Evolutionary conservation across 2,888 invertebrate genomes (phyloP), one percentile per base, ranked within the genome.

Genomic region (Pardosa pseudoannulata): DNA sequence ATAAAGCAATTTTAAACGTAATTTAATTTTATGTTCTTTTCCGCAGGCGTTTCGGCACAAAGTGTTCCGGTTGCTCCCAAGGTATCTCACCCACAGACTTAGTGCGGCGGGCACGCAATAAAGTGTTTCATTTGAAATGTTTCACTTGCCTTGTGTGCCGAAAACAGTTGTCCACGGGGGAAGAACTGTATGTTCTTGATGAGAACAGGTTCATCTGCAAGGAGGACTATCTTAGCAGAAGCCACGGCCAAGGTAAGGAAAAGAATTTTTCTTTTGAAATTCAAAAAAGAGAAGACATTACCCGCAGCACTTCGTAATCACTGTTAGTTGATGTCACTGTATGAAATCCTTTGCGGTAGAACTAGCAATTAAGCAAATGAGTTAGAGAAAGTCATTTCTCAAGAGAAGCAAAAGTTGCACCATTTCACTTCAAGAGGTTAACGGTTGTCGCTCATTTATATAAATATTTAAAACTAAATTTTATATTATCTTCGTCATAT

Each of bases 191-290:
- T 93, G 97, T 99, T 89, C 93, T 99, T 91, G 98, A 98, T 92
- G 98, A 98, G 93, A 98, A 97, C 94, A 97, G 97, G 93, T 99
- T 99, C 93, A 97, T 99, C 93, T 99, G 99, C 94, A 99, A 99
- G 93, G 96, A 97, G 92, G 99, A 99, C 93, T 99, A 97, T 93
- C 94, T 98, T 29, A 91, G 90, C 83, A 91, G 90, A 83, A 91
- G 91, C 89, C 90, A 90, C 36, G 85, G 76, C 32, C 88, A 79
- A 80, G 86, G 89, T 89, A 86, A 87, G 85, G 62, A 39, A 19
- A 9, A 19, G 16, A 32, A 46, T 5, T 9, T 29, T 2, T 41
- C 32, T 32, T 23, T 28, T 27, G 11, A 27, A 7, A 23, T 64
- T 9, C 28, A 28, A n/a, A n/a, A n/a, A n/a, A n/a, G n/a, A n/a